phyloP scores from a whole-genome alignment of 2,797 vertebrate genomes.

The Characodon lateralis region DNA sequence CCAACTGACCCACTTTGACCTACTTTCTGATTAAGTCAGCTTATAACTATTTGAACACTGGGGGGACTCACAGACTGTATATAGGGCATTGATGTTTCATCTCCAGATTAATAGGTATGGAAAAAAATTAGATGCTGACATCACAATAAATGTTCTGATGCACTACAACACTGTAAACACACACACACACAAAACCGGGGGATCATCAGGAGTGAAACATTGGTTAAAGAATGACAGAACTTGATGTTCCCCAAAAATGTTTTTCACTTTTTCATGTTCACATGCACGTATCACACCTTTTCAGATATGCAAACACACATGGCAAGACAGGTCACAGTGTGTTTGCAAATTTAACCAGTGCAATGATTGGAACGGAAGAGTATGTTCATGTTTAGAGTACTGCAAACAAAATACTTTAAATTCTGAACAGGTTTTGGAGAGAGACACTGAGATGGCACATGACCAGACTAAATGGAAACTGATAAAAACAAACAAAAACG shows the following conservation, averaged over 20 bases:
- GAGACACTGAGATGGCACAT: constrained; percentile 6
- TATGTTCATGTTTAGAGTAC: not conserved
- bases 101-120: not conserved
- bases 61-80: not conserved
- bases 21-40: not conserved
- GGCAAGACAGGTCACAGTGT: not conserved
- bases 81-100: not conserved
- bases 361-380: not conserved
- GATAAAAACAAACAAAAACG: constrained; percentile 4
- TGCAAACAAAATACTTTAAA: constrained; percentile 13
- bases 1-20: not conserved
- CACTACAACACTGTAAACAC: no score
- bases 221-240: not conserved
- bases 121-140: not conserved
- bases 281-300: not conserved
- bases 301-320: not conserved
- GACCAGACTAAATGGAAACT: constrained; percentile 13
- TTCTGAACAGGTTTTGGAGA: constrained; percentile 8
- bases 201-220: not conserved
- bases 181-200: no score
- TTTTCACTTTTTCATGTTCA: not conserved
- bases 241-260: not conserved
- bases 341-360: not conserved
- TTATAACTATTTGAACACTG: not conserved
- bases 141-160: no score